Evolutionary conservation across 1,140 invertebrate species (phyloP), one percentile per base, ranked within the genome.

Genomic region (Chymomyza costata): DNA sequence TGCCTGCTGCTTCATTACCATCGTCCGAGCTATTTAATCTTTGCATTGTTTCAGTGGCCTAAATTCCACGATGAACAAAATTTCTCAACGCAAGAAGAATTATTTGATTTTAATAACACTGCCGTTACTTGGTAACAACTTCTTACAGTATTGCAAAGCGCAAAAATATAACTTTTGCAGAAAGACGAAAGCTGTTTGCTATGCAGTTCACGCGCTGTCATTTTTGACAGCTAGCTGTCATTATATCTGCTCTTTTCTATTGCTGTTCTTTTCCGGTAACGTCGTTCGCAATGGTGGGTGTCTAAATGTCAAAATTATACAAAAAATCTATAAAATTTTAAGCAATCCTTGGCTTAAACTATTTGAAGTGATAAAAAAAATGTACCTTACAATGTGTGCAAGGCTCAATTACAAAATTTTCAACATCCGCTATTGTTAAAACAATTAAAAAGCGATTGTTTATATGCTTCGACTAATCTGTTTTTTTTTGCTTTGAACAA

Each of bases 261-360:
- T 66, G 65, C 50, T 51, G 65, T 62, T 68, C 65, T 68, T 68
- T 68, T 68, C 64, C 65, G 63, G 56, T 65, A 66, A 41, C 47
- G 61, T 32, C 47, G 48, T 60, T 58, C 65, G 56, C 32, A 59
- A 73, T 76, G 71, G 74, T 73, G 47, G 46, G 64, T 68, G 30
- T 55, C 45, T 21, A 13, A 60, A 16, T 6, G 14, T 14, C 18
- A 32, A 44, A 48, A 52, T 5, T 46, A 1, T 5, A 10, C 11
- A 16, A 25, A 25, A 25, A 5, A 25, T 25, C 21, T 25, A 25
- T 25, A 25, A 25, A 25, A 25, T 25, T 3, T 3, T 25, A 25
- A 8, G 41, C 35, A 60, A 60, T 65, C 56, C 44, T 11, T 21
- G 11, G 21, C 21, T 25, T 25, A 25, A 25, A 25, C 8, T 5